These are phyloP conservation scores for Borostomias antarcticus DNA, from an alignment of 2,797 vertebrate genomes.

Conservation along the genomic window DNA sequence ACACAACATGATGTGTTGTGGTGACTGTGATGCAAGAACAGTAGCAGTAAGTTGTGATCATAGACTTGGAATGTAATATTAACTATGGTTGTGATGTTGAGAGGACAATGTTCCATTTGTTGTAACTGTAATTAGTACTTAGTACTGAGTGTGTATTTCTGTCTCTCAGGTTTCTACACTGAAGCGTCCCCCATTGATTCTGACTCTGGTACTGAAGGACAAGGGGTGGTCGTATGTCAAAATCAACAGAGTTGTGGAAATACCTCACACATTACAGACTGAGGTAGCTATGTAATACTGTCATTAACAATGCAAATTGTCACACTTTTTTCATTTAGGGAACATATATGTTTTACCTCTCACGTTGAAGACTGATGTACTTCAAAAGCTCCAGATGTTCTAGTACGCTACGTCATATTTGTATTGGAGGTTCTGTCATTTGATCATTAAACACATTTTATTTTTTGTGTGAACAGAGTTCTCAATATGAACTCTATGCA, in stretches of 20 bases:
- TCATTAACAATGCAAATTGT: background rate
- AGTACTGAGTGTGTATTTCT: background rate
- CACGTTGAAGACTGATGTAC: too few species aligned
- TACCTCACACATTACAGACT: conserved; percentile 51
- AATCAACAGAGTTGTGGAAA: conserved; percentile 36
- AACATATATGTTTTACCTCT: background rate
- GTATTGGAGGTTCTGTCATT: too few species aligned
- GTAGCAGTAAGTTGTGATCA: too few species aligned
- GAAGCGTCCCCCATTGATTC: conserved; percentile 57
- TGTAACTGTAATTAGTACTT: too few species aligned
- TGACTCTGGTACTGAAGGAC: conserved; percentile 72
- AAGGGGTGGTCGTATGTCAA: conserved; percentile 58
- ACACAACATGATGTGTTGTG: too few species aligned
- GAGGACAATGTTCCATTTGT: too few species aligned
- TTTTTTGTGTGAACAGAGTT: conserved; percentile 37
- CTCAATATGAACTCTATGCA: conserved; percentile 68
- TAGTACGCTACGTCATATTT: too few species aligned
- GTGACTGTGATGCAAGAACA: too few species aligned
- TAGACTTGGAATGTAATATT: too few species aligned
- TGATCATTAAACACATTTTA: background rate
- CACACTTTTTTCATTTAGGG: background rate
- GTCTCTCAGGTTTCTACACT: conserved; percentile 54
- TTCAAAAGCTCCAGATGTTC: too few species aligned
- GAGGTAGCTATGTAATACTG: conserved; percentile 23
- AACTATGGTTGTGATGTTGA: too few species aligned